Evolutionary conservation across 2,797 vertebrate species (phyloP).

Genomic region (Lacerta viridis): DNA sequence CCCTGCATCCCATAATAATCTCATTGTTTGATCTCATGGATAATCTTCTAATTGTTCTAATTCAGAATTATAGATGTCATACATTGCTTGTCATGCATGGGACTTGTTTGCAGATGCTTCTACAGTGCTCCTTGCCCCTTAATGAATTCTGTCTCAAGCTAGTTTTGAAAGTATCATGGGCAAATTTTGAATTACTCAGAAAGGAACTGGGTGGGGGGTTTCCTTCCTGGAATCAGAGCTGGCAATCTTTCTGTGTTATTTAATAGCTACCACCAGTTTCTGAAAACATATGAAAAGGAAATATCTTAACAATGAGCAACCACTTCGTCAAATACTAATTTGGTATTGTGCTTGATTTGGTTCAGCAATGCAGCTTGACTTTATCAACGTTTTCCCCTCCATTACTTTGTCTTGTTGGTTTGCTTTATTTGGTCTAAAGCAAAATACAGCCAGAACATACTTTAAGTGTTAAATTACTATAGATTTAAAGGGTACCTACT

Average conservation of each 20-base stretch:
- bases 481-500: constrained; percentile 1
- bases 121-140: neutral
- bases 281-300: constrained; percentile 85
- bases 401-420: constrained; percentile 74
- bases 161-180: constrained; percentile 50
- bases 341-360: constrained; percentile 81
- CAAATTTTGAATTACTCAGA: constrained; percentile 82
- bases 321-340: constrained; percentile 80
- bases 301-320: constrained; percentile 85
- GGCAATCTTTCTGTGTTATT: constrained; percentile 83
- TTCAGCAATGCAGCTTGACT: constrained; percentile 77
- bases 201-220: constrained; percentile 87
- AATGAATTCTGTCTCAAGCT: constrained; percentile 50
- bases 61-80: constrained; percentile 59
- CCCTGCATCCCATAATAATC: neutral
- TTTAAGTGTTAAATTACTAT: constrained; percentile 56
- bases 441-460: constrained; percentile 50
- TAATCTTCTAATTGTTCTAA: constrained; percentile 52
- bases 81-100: constrained; percentile 64
- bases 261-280: constrained; percentile 79
- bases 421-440: constrained; percentile 54
- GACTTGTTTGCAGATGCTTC: constrained; percentile 75
- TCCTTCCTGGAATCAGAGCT: constrained; percentile 89
- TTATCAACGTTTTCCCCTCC: constrained; percentile 72
- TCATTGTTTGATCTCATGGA: constrained; percentile 29